phyloP scores from a whole-genome alignment of 1,140 invertebrate genomes.

The Brachystomella parvula region DNA sequence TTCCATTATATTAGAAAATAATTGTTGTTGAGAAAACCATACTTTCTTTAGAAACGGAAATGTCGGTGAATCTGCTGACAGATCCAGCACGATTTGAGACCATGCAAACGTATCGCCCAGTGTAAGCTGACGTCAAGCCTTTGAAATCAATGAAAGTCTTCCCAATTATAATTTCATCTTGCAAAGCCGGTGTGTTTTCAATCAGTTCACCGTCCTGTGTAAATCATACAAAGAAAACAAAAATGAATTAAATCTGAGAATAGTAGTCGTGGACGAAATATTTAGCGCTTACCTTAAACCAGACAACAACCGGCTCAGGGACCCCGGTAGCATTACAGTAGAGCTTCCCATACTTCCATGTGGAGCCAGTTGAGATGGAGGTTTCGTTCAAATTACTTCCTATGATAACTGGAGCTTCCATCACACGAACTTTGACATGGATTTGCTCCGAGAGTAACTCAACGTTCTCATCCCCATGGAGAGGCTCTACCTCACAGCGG shows the following conservation, averaged over 20 bases:
- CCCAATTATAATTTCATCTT: slow-evolving; percentile 3
- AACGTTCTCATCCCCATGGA: no score
- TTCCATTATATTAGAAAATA: slow-evolving; percentile 17
- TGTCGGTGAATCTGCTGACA: slow-evolving; percentile 39
- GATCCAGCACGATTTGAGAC: slow-evolving; percentile 40
- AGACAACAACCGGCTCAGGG: slow-evolving; percentile 40
- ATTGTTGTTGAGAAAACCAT: no score
- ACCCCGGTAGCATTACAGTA: slow-evolving; percentile 39
- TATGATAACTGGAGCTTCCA: background rate
- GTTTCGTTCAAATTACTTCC: slow-evolving; percentile 27
- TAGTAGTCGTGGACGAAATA: slow-evolving; percentile 16
- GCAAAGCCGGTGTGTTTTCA: slow-evolving; percentile 1
- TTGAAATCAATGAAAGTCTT: slow-evolving; percentile 23
- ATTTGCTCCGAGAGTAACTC: background rate
- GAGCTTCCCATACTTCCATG: slow-evolving; percentile 1
- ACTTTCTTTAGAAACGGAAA: background rate
- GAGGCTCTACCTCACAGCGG: background rate
- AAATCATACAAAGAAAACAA: slow-evolving; percentile 10
- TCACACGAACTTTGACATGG: background rate
- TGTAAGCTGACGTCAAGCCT: slow-evolving; percentile 15
- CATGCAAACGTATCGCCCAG: slow-evolving; percentile 37
- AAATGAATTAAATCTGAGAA: background rate
- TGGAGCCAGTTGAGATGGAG: slow-evolving; percentile 9
- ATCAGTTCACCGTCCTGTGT: slow-evolving; percentile 19
- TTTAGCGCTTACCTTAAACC: slow-evolving; percentile 40